These are phyloP conservation scores for Mormyrus hasselquistii DNA, from an alignment of 2,797 vertebrate genomes.

Conservation along the genomic window DNA sequence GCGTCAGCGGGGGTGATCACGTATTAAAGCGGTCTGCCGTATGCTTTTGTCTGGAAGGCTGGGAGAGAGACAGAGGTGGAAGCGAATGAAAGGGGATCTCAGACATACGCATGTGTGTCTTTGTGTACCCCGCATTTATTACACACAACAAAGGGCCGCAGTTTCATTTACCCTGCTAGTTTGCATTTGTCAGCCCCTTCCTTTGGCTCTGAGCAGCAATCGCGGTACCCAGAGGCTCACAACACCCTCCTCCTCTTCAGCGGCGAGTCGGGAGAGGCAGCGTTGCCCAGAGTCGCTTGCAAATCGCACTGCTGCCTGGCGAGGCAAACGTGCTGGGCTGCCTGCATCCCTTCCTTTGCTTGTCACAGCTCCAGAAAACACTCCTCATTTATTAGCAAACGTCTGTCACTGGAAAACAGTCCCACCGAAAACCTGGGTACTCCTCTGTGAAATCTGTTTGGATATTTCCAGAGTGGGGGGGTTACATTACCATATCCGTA, in stretches of 20 bases:
- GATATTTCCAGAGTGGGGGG: not conserved
- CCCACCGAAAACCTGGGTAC: not conserved
- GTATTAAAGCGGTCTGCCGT: not conserved
- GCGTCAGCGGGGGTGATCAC: not conserved
- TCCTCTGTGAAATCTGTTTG: not conserved
- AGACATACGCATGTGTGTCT: not conserved
- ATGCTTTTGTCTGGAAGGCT: not conserved
- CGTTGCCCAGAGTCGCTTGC: not conserved
- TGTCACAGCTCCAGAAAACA: slow-evolving; percentile 6
- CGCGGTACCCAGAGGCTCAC: not conserved
- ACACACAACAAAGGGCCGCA: slow-evolving; percentile 8
- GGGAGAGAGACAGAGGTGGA: not conserved
- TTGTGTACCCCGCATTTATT: not conserved
- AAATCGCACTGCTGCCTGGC: not conserved
- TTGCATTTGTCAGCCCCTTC: not conserved
- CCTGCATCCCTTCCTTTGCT: not conserved
- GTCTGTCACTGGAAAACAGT: slow-evolving; percentile 12
- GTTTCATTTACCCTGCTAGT: not conserved
- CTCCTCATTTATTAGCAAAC: slow-evolving; percentile 7
- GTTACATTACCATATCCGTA: not conserved
- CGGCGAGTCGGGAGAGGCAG: not conserved
- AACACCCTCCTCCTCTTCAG: not conserved
- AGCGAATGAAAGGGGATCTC: slow-evolving; percentile 7
- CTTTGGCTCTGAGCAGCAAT: not conserved
- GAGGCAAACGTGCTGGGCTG: not conserved